Percentiles rank a stretch among this genome's conserved stretches.
Conservation (phyloP, 1,140 invertebrate species). For the Pectinophora gossypiella region DNA sequence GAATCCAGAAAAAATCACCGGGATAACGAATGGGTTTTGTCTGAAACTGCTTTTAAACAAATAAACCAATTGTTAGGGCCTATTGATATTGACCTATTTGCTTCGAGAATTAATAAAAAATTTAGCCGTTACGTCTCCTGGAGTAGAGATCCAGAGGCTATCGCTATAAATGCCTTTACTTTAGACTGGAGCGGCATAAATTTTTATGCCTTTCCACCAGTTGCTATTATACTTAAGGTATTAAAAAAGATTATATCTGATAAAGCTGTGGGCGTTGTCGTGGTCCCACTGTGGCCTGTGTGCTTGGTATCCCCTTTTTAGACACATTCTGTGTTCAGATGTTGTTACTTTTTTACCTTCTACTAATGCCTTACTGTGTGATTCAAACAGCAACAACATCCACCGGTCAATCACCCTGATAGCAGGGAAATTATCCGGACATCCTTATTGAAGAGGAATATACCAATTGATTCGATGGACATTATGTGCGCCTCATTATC, state of each 20-base stretch:
- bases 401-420: neutral
- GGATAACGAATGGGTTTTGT: conserved; percentile 21
- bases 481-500: conserved; percentile 4
- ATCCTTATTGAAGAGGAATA: neutral
- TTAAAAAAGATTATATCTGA: neutral
- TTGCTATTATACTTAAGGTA: neutral
- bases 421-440: neutral
- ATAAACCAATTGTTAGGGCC: conserved; percentile 13
- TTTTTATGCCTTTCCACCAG: neutral
- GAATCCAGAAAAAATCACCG: conserved; percentile 10
- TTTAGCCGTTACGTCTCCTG: conserved; percentile 26
- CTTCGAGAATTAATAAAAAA: conserved; percentile 21
- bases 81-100: conserved; percentile 28
- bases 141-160: conserved; percentile 20
- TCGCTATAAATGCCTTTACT: conserved; percentile 5
- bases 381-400: neutral
- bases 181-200: neutral
- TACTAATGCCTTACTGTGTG: neutral
- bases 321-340: neutral
- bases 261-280: neutral
- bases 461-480: neutral
- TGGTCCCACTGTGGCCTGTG: neutral
- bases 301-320: neutral
- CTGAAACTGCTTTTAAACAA: conserved; percentile 8
- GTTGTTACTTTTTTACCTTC: neutral